Evolutionary conservation across 2,797 vertebrate genomes (phyloP), one percentile per base, ranked within the genome.

Genomic region (Galago senegalensis): DNA sequence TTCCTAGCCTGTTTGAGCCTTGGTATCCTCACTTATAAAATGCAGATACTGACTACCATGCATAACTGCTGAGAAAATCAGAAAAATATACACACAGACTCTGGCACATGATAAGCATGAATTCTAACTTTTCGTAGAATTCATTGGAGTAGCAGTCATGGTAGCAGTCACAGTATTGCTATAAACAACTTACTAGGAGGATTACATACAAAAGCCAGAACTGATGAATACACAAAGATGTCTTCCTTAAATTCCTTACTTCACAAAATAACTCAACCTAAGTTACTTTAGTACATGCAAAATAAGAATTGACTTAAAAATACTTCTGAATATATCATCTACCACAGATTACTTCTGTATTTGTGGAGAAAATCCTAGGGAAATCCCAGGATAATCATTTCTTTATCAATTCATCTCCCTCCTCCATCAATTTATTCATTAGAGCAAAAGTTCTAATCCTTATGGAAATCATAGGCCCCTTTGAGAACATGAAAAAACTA

Each of bases 241-340:
- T 61, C 60, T 87, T 37, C 70, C 72, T 77, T 95, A 37, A 87
- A 77, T 61, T 95, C 43, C 77, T 69, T 60, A 56, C 53, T 77
- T 89, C 7, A 46, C 10, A 49, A 86, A 87, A 77, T 83, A 84
- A 87, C n/a, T 76, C 77, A 58, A 77, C 18, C 18, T 31, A 91
- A 73, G 12, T 60, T 84, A 40, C 49, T 43, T 43, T 65, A 70
- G 37, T 10, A 69, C 31, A 79, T 73, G 67, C 18, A 63, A 89
- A 79, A 10, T 75, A 65, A 7, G 21, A 9, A n/a, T 80, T 95
- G 58, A 80, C 49, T 79, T 70, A 65, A 49, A 79, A 80, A 60
- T 69, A 69, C 46, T 75, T 91, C 88, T 79, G 29, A 67, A 63
- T 37, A 10, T n/a, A 77, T 49, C 27, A n/a, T 58, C 60, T 58